Evolutionary conservation across 2,113 vertebrate genomes (phyloP), one percentile per base, ranked within the genome.

Genomic region (Porphyrio hochstetteri): DNA sequence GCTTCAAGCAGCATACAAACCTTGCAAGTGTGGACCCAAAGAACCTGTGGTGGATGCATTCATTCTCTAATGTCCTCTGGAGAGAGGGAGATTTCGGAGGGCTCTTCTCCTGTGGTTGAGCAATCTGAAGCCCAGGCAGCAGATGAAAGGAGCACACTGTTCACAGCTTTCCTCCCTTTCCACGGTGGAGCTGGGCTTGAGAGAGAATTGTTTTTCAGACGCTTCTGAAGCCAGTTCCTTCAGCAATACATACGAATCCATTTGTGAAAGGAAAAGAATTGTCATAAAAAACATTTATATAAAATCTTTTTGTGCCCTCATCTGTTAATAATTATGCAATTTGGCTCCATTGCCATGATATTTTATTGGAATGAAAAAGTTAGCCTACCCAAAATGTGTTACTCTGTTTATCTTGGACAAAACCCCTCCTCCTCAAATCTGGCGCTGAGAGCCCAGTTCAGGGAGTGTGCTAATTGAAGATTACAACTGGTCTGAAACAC

Each of bases 341-440:
- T 97, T 91, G 84, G 61, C 90, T 56, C 7, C 69, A 2, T 17
- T 29, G 46, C 56, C 19, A 1, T 57, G 69, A 59, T 65, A n/a
- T 60, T 93, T 85, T 71, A 53, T 60, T 78, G 68, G 57, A 86
- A 86, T 69, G 95, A 90, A 70, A 16, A 82, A 78, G 77, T 75
- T 60, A 71, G 85, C 88, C 67, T 88, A 16, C 83, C 86, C 88
- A 36, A 25, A 84, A 84, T 36, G 92, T 42, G 88, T 80, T 81
- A 50, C 55, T n/a, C 27, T 94, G 87, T 92, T 96, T 90, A 5
- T 90, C n/a, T 92, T 92, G 94, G 92, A 92, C 27, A 15, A 7
- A 74, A 50, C 16, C 23, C 23, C 44, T 74, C 69, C 64, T 24
- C 31, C 65, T 84, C 50, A 13, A 68, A 28, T 3, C 35, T 5